Evolutionary conservation across 2,113 vertebrate genomes (phyloP).

Genomic region (Ctenomys sociabilis): DNA sequence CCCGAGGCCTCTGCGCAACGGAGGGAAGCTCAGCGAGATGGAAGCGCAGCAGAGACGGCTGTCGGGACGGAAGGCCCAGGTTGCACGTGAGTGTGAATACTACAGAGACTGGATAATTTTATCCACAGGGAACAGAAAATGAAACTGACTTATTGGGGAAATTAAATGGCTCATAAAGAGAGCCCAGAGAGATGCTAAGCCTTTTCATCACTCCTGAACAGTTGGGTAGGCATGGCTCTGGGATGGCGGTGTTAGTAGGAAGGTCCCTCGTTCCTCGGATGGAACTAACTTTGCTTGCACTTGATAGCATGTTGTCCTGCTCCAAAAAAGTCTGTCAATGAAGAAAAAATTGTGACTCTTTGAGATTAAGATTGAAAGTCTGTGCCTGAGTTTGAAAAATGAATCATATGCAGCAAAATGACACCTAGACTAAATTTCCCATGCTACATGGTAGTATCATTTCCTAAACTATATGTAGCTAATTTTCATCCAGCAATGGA

Average conservation of each 20-base stretch:
- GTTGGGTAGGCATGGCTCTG: neutral
- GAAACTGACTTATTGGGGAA: neutral
- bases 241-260: neutral
- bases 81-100: neutral
- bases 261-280: neutral
- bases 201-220: neutral
- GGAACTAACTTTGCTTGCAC: neutral
- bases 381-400: neutral
- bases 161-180: neutral
- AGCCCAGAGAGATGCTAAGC: neutral
- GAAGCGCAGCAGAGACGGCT: neutral
- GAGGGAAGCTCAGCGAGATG: neutral
- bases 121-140: neutral
- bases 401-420: neutral
- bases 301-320: neutral
- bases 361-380: neutral
- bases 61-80: neutral
- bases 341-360: neutral
- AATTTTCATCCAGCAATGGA: neutral
- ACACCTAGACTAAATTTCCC: neutral
- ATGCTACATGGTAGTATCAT: neutral
- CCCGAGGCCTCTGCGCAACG: neutral
- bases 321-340: neutral
- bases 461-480: neutral
- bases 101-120: neutral